Conservation (phyloP, 35 echinoderm and acorn worm genomes). For the Strongylocentrotus purpuratus region DNA sequence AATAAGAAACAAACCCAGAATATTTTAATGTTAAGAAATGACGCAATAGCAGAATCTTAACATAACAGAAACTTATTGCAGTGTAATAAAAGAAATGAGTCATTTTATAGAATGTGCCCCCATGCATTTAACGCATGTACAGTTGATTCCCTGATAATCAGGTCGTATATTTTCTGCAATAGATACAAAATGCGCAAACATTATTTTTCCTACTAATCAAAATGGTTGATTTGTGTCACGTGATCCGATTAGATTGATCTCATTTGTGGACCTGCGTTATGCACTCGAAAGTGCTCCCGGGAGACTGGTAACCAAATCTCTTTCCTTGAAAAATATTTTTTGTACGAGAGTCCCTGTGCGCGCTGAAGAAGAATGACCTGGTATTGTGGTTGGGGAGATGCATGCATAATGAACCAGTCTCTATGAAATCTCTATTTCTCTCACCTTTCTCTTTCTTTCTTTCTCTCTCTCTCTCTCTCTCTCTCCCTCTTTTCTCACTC, state of each 20-base stretch:
- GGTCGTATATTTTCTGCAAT: not conserved
- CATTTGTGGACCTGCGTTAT: not conserved
- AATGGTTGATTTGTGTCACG: not conserved
- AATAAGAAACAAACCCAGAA: too few relatives aligned
- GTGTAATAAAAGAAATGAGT: too few relatives aligned
- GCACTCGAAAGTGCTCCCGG: not conserved
- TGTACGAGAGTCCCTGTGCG: not conserved
- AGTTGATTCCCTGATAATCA: not conserved
- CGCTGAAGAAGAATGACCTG: not conserved
- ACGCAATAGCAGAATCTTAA: too few relatives aligned
- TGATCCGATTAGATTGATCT: not conserved
- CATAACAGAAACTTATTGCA: too few relatives aligned
- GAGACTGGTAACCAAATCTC: not conserved
- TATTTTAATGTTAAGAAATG: too few relatives aligned
- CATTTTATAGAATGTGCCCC: too few relatives aligned
- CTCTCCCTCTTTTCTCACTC: not conserved
- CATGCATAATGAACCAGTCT: conserved; percentile 10
- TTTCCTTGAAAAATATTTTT: not conserved
- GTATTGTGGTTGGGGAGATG: not conserved
- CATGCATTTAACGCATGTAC: too few relatives aligned
- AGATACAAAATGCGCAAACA: not conserved
- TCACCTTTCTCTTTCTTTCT: not conserved
- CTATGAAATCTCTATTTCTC: not conserved
- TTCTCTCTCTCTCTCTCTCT: not conserved
- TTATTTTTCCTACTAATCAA: not conserved